Evolutionary conservation across 2,888 invertebrate species (phyloP).

Genomic region (Aelia acuminata): DNA sequence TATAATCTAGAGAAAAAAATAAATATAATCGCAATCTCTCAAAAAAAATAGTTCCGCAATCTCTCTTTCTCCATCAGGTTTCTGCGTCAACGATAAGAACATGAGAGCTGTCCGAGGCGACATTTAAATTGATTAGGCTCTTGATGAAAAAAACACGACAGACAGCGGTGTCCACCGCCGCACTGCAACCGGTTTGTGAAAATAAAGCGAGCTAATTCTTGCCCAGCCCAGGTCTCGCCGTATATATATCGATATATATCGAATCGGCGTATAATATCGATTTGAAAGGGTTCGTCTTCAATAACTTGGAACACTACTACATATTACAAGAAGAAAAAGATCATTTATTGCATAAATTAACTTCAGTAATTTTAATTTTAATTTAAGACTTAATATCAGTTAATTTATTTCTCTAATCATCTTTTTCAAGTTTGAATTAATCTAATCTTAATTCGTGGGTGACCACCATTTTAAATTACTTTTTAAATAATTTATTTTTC

Average conservation of each 20-base stretch:
- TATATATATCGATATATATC: no score
- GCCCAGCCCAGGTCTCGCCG: background rate
- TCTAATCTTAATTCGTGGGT: no score
- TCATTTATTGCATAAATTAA: no score
- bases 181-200: conserved; percentile 23
- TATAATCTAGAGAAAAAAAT: background rate
- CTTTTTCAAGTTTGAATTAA: no score
- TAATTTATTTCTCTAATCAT: no score
- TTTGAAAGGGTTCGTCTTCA: background rate
- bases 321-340: no score
- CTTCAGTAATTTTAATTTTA: no score
- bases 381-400: no score
- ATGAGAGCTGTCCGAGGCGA: background rate
- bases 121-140: conserved; percentile 18
- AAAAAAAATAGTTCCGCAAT: background rate
- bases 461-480: no score
- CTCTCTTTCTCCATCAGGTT: background rate
- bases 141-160: background rate
- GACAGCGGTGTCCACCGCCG: conserved; percentile 22
- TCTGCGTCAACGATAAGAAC: background rate
- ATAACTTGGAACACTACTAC: background rate
- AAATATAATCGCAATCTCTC: background rate
- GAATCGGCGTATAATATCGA: background rate
- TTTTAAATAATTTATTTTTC: no score
- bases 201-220: conserved; percentile 6